Evolutionary conservation across 2,797 vertebrate species (phyloP), one percentile per base, ranked within the genome.

Genomic region (Enteromius afrohamiltoni): DNA sequence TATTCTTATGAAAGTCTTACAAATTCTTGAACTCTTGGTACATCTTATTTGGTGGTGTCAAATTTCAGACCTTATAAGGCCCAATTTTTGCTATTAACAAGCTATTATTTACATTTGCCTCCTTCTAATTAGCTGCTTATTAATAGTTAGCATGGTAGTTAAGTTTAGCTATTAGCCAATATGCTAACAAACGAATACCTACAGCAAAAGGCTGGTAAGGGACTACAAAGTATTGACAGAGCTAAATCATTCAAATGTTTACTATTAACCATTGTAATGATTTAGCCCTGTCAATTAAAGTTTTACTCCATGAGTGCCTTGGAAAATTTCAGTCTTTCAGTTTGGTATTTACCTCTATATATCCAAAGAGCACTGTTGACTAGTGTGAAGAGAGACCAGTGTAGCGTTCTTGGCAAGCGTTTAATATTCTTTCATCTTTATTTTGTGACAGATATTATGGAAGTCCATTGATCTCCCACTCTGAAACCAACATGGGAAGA

Each of bases 391-490:
- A 45, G 42, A 49, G 47, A 16, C 14, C 14, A 16, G 14, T 49
- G 47, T 49, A 49, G 47, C 11, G 1, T 16, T 49, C 47, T 49
- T 49, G 47, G n/a, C 53, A 51, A 58, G 21, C 11, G 47, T 26
- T 47, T 83, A 23, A 85, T 84, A 26, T 47, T 3, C 3, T 3
- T 70, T 11, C 85, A 40, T 80, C 83, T 89, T 29, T 88, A 53
- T 86, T 83, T 84, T 65, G 86, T 89, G 67, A 69, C 87, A 93
- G 89, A 86, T 58, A 89, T 71, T 79, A 92, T 92, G 91, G 85
- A 86, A 86, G 81, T 68, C 79, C 77, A 81, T 69, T 92, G 86
- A 92, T 86, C 69, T 85, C 71, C 29, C 49, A 37, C 34, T 10
- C 58, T 17, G 78, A 84, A 86, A 68, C 69, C 83, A 86, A 84